These are phyloP conservation scores for Troglohyphantes excavatus DNA, from an alignment of 2,888 invertebrate species.

Conservation along the genomic window DNA sequence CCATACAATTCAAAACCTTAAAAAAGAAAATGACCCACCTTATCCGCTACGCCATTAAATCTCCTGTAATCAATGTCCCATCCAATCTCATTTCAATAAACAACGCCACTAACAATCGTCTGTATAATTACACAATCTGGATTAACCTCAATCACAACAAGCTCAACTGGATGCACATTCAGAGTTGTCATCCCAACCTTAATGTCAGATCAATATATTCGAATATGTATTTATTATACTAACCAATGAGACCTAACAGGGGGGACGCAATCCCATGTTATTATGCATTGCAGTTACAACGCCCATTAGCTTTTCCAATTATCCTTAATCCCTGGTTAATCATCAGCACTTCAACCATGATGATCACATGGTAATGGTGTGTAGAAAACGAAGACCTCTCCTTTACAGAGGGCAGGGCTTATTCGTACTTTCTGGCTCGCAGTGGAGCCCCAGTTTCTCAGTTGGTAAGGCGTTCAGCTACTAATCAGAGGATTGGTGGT, in stretches of 20 bases:
- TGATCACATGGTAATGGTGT: not conserved
- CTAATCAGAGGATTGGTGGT: too few species aligned
- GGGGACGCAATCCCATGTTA: constrained; percentile 1
- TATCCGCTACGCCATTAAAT: too few species aligned
- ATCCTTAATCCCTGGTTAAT: constrained; percentile 58
- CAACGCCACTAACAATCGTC: not conserved
- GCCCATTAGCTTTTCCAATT: constrained; percentile 58
- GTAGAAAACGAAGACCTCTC: not conserved
- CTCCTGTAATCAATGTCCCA: too few species aligned
- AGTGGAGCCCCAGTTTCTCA: too few species aligned
- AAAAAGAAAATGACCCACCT: too few species aligned
- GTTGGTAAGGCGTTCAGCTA: too few species aligned
- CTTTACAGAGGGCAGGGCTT: too few species aligned
- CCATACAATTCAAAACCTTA: too few species aligned
- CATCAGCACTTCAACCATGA: not conserved
- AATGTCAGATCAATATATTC: not conserved
- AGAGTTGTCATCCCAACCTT: not conserved
- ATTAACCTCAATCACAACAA: not conserved
- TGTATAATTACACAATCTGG: not conserved
- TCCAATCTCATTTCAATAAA: not conserved
- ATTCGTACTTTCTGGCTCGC: not conserved
- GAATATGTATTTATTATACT: constrained; percentile 5
- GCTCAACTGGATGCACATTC: not conserved
- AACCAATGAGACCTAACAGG: not conserved
- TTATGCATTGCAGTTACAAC: constrained; percentile 24